Percentiles rank a stretch among this genome's conserved stretches.
Conservation (phyloP, 2,113 vertebrate species). For the Vanacampus margaritifer region DNA sequence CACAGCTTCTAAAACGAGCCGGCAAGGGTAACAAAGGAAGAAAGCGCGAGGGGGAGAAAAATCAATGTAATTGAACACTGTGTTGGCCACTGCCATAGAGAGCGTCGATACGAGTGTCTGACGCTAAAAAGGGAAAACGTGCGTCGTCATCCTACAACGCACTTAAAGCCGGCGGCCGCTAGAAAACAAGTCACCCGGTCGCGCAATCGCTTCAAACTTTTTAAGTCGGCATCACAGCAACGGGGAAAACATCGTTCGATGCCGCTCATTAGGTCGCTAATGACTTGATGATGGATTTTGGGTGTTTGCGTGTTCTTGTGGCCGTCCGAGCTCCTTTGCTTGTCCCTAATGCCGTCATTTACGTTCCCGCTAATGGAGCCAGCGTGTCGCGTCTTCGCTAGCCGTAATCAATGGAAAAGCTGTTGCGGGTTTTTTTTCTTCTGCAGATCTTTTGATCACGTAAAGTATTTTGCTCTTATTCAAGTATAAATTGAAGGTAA, state of each 20-base stretch:
- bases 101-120: constrained; percentile 16
- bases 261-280: constrained; percentile 46
- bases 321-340: constrained; percentile 32
- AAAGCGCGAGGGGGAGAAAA: not conserved
- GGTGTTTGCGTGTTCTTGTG: constrained; percentile 48
- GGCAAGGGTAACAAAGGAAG: constrained; percentile 31
- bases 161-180: not conserved
- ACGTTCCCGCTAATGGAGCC: constrained; percentile 42
- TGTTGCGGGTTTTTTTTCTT: constrained; percentile 6
- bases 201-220: not conserved
- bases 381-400: constrained; percentile 7
- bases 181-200: not conserved
- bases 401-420: constrained; percentile 48
- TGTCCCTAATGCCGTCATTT: constrained; percentile 52
- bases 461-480: not conserved
- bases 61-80: constrained; percentile 44
- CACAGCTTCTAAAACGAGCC: constrained; percentile 20
- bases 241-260: constrained; percentile 47
- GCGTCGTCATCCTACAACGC: constrained; percentile 14
- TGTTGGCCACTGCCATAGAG: constrained; percentile 28
- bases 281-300: constrained; percentile 52
- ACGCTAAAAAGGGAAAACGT: constrained; percentile 26
- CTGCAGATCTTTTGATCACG: constrained; percentile 19
- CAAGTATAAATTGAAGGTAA: not conserved
- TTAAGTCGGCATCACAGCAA: constrained; percentile 57